A percentile compares a stretch with the other conserved stretches of the same genome.
phyloP scores from a whole-genome alignment of 2,888 invertebrate species.

The Ryuthela nishihirai region DNA sequence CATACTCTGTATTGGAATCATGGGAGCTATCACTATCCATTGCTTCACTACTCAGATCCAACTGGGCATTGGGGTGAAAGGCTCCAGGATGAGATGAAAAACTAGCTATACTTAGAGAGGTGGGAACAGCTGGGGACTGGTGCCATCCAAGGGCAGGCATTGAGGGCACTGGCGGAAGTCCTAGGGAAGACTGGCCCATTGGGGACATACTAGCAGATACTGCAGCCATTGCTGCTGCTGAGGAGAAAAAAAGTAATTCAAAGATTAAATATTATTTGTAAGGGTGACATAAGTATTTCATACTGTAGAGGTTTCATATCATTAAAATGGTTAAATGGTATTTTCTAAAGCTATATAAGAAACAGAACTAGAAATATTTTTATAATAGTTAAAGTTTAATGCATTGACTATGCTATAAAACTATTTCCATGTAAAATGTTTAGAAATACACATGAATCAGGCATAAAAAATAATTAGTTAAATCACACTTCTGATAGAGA shows the following conservation, averaged over 20 bases:
- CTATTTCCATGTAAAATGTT: too few species aligned
- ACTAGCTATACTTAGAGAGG: conserved; percentile 9
- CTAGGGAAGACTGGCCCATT: conserved; percentile 17
- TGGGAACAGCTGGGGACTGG: conserved; percentile 9
- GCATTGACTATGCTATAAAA: too few species aligned
- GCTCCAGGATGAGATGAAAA: conserved; percentile 13
- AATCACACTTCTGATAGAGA: too few species aligned
- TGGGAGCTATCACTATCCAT: conserved; percentile 34
- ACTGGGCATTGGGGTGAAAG: conserved; percentile 34
- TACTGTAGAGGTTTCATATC: too few species aligned
- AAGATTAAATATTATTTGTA: too few species aligned
- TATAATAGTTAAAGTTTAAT: too few species aligned
- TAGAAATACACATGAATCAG: too few species aligned
- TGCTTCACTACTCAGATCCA: conserved; percentile 33
- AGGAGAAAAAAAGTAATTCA: not conserved
- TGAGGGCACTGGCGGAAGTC: conserved; percentile 15
- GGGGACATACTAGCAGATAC: conserved; percentile 26
- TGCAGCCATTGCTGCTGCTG: conserved; percentile 36
- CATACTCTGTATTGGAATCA: conserved; percentile 24
- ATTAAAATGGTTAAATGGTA: too few species aligned
- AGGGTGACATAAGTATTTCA: too few species aligned
- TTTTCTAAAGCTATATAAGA: too few species aligned
- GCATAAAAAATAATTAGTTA: too few species aligned
- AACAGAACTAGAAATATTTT: too few species aligned
- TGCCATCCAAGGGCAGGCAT: conserved; percentile 27